A percentile compares a stretch with the other conserved stretches of the same genome.
phyloP scores from a whole-genome alignment of 2,797 vertebrate genomes.

The Graptemys geographica region DNA sequence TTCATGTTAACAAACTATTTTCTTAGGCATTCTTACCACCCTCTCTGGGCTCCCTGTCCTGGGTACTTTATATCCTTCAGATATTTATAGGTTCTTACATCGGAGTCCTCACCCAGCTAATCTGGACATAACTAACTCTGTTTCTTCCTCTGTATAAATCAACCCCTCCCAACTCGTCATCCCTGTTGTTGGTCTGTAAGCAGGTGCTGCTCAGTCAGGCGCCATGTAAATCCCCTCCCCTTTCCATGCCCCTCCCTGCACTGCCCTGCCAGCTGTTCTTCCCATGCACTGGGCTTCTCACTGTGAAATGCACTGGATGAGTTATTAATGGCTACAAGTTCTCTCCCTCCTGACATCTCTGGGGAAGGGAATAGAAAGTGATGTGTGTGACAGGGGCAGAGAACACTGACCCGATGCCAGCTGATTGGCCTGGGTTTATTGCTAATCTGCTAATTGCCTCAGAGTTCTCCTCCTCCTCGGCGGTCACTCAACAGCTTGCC shows the following conservation, averaged over 20 bases:
- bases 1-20: neutral
- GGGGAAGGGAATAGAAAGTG: neutral
- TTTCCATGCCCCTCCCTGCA: neutral
- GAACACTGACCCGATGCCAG: neutral
- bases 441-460: conserved; percentile 9
- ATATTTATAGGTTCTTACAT: neutral
- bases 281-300: neutral
- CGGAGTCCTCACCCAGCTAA: neutral
- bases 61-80: neutral
- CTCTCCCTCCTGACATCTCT: neutral
- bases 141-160: neutral
- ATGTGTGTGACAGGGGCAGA: neutral
- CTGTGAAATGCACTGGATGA: neutral
- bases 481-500: neutral
- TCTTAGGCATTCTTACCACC: neutral
- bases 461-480: neutral
- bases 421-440: neutral
- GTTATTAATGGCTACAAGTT: neutral
- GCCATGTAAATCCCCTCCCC: neutral
- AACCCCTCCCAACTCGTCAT: fast-evolving
- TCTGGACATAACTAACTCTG: neutral
- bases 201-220: neutral
- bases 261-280: too few relatives aligned
- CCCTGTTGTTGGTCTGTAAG: neutral
- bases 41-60: neutral